Evolutionary conservation across 2,888 invertebrate genomes (phyloP).

Genomic region (Prosopocoilus inquinatus): DNA sequence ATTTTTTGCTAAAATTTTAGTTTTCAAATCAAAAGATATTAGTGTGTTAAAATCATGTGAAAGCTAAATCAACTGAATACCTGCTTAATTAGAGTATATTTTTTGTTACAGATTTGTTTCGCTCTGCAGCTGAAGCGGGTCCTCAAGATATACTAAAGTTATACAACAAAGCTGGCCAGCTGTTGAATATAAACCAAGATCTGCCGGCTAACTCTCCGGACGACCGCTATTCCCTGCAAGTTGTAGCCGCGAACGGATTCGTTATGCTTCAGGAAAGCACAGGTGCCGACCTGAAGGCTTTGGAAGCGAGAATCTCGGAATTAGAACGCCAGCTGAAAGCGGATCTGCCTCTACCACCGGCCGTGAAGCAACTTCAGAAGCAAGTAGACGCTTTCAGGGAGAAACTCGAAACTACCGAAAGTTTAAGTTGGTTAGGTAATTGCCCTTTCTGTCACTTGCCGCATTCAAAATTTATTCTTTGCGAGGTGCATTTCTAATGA

Average conservation of each 20-base stretch:
- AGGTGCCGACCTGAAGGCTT: constrained; percentile 54
- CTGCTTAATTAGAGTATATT: constrained; percentile 10
- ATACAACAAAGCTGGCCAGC: constrained; percentile 58
- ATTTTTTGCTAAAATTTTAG: too few relatives aligned
- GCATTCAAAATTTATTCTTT: too few relatives aligned
- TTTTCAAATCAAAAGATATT: too few relatives aligned
- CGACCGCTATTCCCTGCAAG: constrained; percentile 53
- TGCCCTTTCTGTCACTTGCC: too few relatives aligned
- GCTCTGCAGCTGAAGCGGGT: constrained; percentile 66
- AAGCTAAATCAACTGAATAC: too few relatives aligned
- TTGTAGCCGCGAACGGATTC: constrained; percentile 47
- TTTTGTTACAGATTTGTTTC: constrained; percentile 60
- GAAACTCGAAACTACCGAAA: constrained; percentile 62
- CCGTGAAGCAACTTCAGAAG: constrained; percentile 57
- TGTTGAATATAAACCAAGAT: constrained; percentile 62
- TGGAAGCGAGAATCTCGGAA: constrained; percentile 58
- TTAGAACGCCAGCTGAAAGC: constrained; percentile 58
- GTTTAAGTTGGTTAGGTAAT: constrained; percentile 62
- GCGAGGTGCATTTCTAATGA: too few relatives aligned
- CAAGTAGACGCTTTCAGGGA: constrained; percentile 60
- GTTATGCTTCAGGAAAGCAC: constrained; percentile 49
- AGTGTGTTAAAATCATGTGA: too few relatives aligned
- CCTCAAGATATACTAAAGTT: constrained; percentile 66
- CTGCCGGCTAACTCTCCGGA: constrained; percentile 58
- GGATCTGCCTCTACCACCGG: constrained; percentile 55